A percentile compares a stretch with the other conserved stretches of the same genome.
These are phyloP conservation scores for Pinctada fucata DNA, from an alignment of 2,888 invertebrate species.

Conservation along the genomic window DNA sequence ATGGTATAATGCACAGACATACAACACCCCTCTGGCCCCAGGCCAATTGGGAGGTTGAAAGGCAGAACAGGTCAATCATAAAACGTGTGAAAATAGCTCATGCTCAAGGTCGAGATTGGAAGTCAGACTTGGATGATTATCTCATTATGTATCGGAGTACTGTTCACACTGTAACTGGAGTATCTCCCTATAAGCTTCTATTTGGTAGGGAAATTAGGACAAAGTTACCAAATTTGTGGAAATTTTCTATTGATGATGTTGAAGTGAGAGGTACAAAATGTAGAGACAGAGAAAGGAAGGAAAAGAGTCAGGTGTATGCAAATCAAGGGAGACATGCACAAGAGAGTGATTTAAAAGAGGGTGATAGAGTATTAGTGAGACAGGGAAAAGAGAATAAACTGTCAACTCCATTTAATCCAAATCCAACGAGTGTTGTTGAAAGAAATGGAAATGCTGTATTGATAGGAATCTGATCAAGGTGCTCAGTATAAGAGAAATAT, in stretches of 20 bases:
- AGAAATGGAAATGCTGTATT: slow-evolving; percentile 38
- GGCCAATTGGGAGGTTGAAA: slow-evolving; percentile 50
- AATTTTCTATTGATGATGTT: slow-evolving; percentile 15
- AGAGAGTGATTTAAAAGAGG: slow-evolving; percentile 28
- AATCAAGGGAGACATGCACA: slow-evolving; percentile 33
- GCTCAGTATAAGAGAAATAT: slow-evolving; percentile 28
- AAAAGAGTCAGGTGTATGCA: slow-evolving; percentile 38
- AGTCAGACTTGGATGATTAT: slow-evolving; percentile 17
- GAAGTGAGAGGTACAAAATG: slow-evolving; percentile 40
- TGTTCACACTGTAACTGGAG: slow-evolving; percentile 9
- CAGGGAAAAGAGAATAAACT: slow-evolving; percentile 24
- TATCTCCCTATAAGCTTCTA: slow-evolving; percentile 35
- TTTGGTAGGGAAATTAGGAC: slow-evolving; percentile 41
- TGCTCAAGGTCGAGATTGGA: slow-evolving; percentile 28
- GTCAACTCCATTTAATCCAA: slow-evolving; percentile 27
- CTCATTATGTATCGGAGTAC: slow-evolving; percentile 32
- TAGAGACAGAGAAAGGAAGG: slow-evolving; percentile 34
- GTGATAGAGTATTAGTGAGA: slow-evolving; percentile 32
- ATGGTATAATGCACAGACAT: slow-evolving; percentile 25
- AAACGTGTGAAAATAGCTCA: slow-evolving; percentile 32
- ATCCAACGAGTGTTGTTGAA: slow-evolving; percentile 21
- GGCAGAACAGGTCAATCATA: slow-evolving; percentile 37
- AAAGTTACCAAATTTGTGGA: neutral
- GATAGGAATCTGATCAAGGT: slow-evolving; percentile 21
- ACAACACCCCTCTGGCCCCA: slow-evolving; percentile 38